These are phyloP conservation scores for Gavia stellata DNA, from an alignment of 2,113 vertebrate species.

Conservation along the genomic window DNA sequence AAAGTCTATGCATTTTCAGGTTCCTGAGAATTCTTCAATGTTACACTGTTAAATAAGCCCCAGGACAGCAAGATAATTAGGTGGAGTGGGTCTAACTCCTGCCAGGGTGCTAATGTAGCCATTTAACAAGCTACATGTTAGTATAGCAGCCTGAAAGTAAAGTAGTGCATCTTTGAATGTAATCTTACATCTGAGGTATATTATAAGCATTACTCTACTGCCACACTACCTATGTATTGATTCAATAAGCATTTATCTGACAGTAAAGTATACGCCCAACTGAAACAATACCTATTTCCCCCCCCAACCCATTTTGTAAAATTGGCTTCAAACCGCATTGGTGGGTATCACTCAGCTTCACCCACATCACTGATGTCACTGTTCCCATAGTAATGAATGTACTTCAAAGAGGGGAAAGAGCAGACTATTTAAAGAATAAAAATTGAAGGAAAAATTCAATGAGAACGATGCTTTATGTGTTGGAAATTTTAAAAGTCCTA, in stretches of 20 bases:
- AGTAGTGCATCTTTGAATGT: neutral
- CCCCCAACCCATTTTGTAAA: neutral
- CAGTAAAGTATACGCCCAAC: neutral
- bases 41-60: neutral
- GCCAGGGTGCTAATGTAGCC: neutral
- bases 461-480: neutral
- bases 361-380: neutral
- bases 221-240: neutral
- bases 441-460: neutral
- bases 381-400: neutral
- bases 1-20: neutral
- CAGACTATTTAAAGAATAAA: neutral
- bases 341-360: neutral
- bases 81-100: neutral
- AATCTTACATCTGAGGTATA: neutral
- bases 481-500: neutral
- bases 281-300: neutral
- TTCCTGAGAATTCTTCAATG: neutral
- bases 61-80: neutral
- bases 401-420: neutral
- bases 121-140: neutral
- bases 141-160: neutral
- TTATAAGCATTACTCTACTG: neutral
- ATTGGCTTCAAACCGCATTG: neutral
- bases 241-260: neutral